A percentile compares a stretch with the other conserved stretches of the same genome.
Evolutionary conservation across 2,888 invertebrate species (phyloP).

Genomic region (Brachyptera putata): DNA sequence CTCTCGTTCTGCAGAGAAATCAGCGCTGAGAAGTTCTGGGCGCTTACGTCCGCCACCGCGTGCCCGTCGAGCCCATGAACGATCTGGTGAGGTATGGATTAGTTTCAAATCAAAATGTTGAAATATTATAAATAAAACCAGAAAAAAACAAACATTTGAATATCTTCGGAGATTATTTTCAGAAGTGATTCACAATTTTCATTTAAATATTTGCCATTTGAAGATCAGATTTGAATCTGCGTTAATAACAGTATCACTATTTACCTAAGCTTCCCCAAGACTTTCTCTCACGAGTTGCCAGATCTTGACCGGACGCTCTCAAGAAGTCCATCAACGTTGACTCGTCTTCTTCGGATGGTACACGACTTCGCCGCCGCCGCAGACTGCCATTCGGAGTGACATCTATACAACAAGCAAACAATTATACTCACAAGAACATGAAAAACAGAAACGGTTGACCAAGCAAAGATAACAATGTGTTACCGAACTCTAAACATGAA

Average conservation of each 20-base stretch:
- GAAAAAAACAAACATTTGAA: too few species aligned
- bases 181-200: too few species aligned
- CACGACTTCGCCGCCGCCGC: constrained; percentile 72
- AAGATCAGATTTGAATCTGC: too few species aligned
- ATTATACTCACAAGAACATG: too few species aligned
- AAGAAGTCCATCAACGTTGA: constrained; percentile 82
- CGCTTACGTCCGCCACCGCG: constrained; percentile 68
- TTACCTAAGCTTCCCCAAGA: constrained; percentile 81
- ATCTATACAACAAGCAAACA: constrained; percentile 54
- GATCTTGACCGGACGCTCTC: constrained; percentile 67
- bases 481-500: too few species aligned
- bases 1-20: constrained; percentile 69
- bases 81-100: constrained; percentile 55
- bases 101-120: neutral
- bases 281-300: constrained; percentile 64
- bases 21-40: constrained; percentile 70
- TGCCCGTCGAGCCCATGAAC: constrained; percentile 82
- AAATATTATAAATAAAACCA: neutral
- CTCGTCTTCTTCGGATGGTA: constrained; percentile 79
- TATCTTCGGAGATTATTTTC: too few species aligned
- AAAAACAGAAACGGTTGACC: too few species aligned
- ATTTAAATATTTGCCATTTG: too few species aligned
- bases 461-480: too few species aligned
- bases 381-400: constrained; percentile 87
- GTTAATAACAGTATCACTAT: constrained; percentile 23